Base-by-base conservation (phyloP, 2,888 invertebrate genomes). In the Pelosia muscerda region DNA sequence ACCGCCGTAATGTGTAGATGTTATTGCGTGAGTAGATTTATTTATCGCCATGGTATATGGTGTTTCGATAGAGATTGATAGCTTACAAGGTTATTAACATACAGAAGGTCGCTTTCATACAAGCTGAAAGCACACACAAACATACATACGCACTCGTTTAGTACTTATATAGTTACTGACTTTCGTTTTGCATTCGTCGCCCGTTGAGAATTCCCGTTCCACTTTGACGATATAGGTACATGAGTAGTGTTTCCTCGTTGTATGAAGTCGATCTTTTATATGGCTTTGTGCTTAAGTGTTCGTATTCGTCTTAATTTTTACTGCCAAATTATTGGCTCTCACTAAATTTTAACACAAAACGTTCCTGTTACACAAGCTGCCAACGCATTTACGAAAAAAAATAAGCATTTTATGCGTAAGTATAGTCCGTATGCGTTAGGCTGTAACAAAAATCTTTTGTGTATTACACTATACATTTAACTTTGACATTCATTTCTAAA, bases 11-110 rank as follows among this genome's bases (percentile, higher is more conserved):
- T 38, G n/a, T 38, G n/a, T 42, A 57, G 23, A 34, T 66, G 56
- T 62, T 56, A 56, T 49, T 62, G 49, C 49, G 49, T 31, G 28
- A 62, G 23, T 55, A n/a, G n/a, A 57, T 57, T 38, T 63, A 31
- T 28, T 49, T 42, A 42, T 58, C 22, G 49, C 28, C 58, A 15
- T 31, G 58, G 19, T 65, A 31, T 6, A 49, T 28, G 23, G 26
- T 31, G 28, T 57, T 54, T 57, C 19, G 26, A 62, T 25, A 42
- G 61, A 13, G 26, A 11, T 60, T 25, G 11, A 60, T 42, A 49
- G 13, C 23, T 59, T 59, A 38, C 59, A 59, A 59, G 34, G 58
- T 23, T 59, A 23, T 8, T 34, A 34, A 59, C 19, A 42, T 42
- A 42, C 42, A 19, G 42, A 42, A 42, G 15, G 19, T 9, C 49